Conservation (phyloP, 2,797 vertebrate genomes). For the Siniperca undulata region DNA sequence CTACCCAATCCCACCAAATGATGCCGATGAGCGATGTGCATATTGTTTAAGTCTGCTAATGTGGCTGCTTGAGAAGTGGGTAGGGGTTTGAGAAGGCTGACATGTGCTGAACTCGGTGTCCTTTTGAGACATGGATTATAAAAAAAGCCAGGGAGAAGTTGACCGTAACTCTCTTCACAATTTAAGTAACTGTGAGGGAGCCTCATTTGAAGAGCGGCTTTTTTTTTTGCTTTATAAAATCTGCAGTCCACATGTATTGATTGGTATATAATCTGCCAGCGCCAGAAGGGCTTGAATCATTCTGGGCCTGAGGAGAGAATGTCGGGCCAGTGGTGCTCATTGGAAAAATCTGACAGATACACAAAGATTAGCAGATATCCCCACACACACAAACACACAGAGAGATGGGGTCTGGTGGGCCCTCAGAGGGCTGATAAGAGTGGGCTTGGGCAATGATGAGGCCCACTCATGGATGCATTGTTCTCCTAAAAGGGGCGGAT, state of each 20-base stretch:
- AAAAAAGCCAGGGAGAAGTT: constrained; percentile 20
- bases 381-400: constrained; percentile 52
- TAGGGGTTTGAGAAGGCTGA: constrained; percentile 37
- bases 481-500: constrained; percentile 84
- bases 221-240: constrained; percentile 59
- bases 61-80: constrained; percentile 50
- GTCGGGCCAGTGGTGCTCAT: constrained; percentile 61
- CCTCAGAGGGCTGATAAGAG: constrained; percentile 83
- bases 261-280: constrained; percentile 77
- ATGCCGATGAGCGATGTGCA: constrained; percentile 78
- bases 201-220: constrained; percentile 46
- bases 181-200: constrained; percentile 48
- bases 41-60: constrained; percentile 72
- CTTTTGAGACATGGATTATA: constrained; percentile 33
- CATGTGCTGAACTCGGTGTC: constrained; percentile 55
- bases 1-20: constrained; percentile 84
- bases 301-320: constrained; percentile 65
- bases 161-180: constrained; percentile 36
- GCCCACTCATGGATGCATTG: constrained; percentile 84
- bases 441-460: constrained; percentile 86
- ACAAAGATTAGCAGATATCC: constrained; percentile 81
- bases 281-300: constrained; percentile 77
- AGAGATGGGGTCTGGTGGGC: constrained; percentile 72
- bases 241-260: constrained; percentile 78
- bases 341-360: constrained; percentile 77